Evolutionary conservation across 2,797 vertebrate genomes (phyloP), one percentile per base, ranked within the genome.

Genomic region (Lagocephalus sceleratus): DNA sequence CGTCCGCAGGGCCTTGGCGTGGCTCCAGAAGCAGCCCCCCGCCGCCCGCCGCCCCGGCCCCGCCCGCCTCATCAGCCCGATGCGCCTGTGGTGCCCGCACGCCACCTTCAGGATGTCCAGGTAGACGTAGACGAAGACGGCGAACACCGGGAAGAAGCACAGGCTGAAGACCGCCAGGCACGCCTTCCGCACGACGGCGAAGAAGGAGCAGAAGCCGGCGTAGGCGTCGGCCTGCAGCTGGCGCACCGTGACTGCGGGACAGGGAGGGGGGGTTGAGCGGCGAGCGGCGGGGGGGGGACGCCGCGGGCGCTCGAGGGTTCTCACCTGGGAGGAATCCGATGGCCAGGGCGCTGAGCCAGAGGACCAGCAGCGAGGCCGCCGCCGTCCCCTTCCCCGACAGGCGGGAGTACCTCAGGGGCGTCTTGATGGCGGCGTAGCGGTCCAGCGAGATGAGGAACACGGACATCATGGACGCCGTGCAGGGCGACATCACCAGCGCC

Each of bases 31-130:
- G 1, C 67, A 41, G 47, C 60, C 71, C 59, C 75, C 59, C 17
- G 47, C 56, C 46, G 6, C 61, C 66, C 0, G 26, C 3, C 0
- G 49, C 62, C 55, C 81, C 57, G 17, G 67, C 2, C 83, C 76
- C 0, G 58, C 80, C 6, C 81, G 85, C 2, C 76, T 70, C 17
- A 88, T 87, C 22, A 81, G 85, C 50, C 26, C 66, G 59, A 98
- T 97, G 50, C 91, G 92, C 70, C 85, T 89, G 63, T 90, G 91
- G 12, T 97, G 95, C 60, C 60, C 44, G 0, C 89, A 92, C 58
- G 95, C 94, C 0, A 95, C 91, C 69, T 94, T 94, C 67, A 97
- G 87, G 81, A 97, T 94, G 88, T 96, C 92, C 1, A 94, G 91
- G 87, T 97, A 97, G 78, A 97, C 93, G 76, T 91, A 97, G 62